phyloP scores from a whole-genome alignment of 2,888 invertebrate genomes.

The Chironomus tentans region DNA sequence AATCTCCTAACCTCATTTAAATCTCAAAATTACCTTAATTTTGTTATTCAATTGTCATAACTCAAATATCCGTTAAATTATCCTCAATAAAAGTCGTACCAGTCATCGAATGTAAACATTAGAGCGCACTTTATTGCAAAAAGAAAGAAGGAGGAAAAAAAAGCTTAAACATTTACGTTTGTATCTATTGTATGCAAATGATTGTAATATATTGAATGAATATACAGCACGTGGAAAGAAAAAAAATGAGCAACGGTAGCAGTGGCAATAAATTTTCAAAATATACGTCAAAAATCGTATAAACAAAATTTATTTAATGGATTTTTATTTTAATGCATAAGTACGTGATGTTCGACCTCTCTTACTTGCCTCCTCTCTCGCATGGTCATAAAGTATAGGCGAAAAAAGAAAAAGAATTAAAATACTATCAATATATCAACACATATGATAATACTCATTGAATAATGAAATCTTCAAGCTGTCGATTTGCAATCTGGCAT shows the following conservation, averaged over 20 bases:
- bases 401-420: background rate
- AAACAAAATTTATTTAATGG: background rate
- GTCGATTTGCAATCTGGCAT: background rate
- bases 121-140: too few relatives aligned
- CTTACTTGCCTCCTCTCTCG: too few relatives aligned
- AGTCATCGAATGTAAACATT: too few relatives aligned
- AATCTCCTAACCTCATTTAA: too few relatives aligned
- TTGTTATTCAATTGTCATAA: too few relatives aligned
- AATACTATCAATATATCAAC: conserved; percentile 19
- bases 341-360: background rate
- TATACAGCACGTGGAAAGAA: background rate
- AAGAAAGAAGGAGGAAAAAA: too few relatives aligned
- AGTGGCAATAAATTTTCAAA: background rate
- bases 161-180: background rate
- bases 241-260: background rate
- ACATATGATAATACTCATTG: conserved; percentile 6
- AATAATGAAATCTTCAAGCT: too few relatives aligned
- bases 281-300: background rate
- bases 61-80: too few relatives aligned
- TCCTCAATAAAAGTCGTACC: too few relatives aligned
- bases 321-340: background rate
- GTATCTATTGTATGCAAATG: background rate
- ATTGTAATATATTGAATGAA: background rate
- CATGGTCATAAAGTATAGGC: background rate
- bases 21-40: too few relatives aligned